These are phyloP conservation scores for Congeria kusceri DNA, from an alignment of 2,888 invertebrate species.

Conservation along the genomic window DNA sequence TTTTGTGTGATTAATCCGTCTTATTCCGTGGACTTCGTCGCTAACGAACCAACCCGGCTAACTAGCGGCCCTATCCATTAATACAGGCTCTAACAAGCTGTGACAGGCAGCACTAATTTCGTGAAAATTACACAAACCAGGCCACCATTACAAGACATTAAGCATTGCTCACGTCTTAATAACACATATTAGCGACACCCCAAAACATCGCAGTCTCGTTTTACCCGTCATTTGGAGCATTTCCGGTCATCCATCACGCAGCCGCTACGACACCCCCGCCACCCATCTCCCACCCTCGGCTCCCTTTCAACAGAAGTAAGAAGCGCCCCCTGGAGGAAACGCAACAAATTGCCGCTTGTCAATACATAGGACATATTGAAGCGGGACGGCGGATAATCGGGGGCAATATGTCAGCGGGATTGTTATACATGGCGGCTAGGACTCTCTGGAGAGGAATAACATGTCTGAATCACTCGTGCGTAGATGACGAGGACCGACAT, in stretches of 20 bases:
- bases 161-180: neutral
- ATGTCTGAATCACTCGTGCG: too few relatives aligned
- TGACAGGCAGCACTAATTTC: too few relatives aligned
- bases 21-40: too few relatives aligned
- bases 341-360: neutral
- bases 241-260: constrained; percentile 10
- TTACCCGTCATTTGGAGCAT: neutral
- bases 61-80: too few relatives aligned
- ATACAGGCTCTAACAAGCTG: too few relatives aligned
- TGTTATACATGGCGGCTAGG: neutral
- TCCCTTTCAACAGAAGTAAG: neutral
- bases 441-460: too few relatives aligned
- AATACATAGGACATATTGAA: neutral
- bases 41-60: too few relatives aligned
- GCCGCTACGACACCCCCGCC: too few relatives aligned
- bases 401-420: constrained; percentile 4
- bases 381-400: neutral
- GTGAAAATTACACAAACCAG: too few relatives aligned
- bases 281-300: too few relatives aligned
- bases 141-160: neutral
- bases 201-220: neutral
- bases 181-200: constrained; percentile 1
- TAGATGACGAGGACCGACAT: too few relatives aligned
- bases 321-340: neutral
- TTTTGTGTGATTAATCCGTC: too few relatives aligned